Evolutionary conservation across 2,797 vertebrate species (phyloP).

Genomic region (Coreius guichenoti): DNA sequence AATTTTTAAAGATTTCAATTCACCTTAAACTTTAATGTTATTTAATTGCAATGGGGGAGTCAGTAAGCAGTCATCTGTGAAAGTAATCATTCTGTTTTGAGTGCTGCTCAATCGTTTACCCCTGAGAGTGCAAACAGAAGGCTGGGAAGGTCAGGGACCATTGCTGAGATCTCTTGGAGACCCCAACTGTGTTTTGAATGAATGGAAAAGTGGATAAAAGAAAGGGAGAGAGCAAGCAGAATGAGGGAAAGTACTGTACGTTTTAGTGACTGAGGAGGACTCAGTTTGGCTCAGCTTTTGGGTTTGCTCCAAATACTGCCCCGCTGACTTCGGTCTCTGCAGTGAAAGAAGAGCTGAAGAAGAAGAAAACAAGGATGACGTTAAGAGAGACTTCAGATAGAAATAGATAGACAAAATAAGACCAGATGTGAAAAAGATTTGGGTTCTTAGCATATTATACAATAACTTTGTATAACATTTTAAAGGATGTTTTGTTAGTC

Average conservation of each 20-base stretch:
- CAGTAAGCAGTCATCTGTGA: conserved; percentile 9
- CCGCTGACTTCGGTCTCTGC: conserved; percentile 21
- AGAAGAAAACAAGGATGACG: neutral
- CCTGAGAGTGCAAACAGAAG: conserved; percentile 47
- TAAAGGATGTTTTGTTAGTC: neutral
- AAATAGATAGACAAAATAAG: neutral
- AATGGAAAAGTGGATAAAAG: conserved; percentile 52
- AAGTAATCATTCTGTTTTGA: conserved; percentile 49
- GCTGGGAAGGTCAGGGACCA: conserved; percentile 60
- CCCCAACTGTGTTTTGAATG: conserved; percentile 43
- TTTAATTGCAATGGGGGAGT: conserved; percentile 52
- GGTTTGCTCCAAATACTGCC: conserved; percentile 20
- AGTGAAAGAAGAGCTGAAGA: conserved; percentile 25
- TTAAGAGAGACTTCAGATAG: neutral
- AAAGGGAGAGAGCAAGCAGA: conserved; percentile 34
- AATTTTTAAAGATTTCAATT: conserved; percentile 59
- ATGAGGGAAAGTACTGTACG: conserved; percentile 40
- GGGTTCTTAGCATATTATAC: neutral
- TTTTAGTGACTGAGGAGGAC: conserved; percentile 26
- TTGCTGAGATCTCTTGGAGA: conserved; percentile 47
- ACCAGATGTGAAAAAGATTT: neutral
- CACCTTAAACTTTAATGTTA: conserved; percentile 58
- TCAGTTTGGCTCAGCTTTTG: conserved; percentile 35
- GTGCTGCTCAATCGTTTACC: conserved; percentile 6
- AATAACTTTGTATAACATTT: neutral